Percentiles rank a stretch among this genome's conserved stretches.
Evolutionary conservation across 2,113 vertebrate genomes (phyloP).

Genomic region (Gopherus evgoodei): DNA sequence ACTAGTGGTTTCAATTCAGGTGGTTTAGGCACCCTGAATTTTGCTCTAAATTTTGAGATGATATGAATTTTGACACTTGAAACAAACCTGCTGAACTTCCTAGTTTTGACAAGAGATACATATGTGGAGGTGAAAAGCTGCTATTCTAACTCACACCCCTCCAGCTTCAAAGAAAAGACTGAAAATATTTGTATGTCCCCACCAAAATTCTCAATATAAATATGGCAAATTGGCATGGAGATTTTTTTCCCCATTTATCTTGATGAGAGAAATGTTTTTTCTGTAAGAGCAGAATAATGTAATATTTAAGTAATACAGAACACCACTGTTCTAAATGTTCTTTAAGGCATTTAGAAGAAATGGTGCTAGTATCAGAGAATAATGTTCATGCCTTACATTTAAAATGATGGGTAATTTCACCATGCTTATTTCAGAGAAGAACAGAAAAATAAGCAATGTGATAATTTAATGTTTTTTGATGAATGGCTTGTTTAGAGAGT

Average conservation of each 20-base stretch:
- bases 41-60: neutral
- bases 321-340: neutral
- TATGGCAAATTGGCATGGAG: rapidly evolving
- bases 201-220: neutral
- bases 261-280: neutral
- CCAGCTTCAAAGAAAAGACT: neutral
- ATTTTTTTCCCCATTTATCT: neutral
- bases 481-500: neutral
- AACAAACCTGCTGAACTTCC: neutral
- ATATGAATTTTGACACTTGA: neutral
- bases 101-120: neutral
- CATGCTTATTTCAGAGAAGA: neutral
- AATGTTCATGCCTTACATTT: neutral
- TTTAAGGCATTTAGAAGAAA: neutral
- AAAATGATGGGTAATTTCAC: neutral
- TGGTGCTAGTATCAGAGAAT: neutral
- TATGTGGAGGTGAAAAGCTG: neutral
- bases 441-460: too few relatives aligned
- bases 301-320: slow-evolving; percentile 18
- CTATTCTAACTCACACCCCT: neutral
- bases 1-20: neutral
- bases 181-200: neutral
- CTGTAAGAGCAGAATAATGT: neutral
- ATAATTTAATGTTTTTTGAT: neutral
- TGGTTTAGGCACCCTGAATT: neutral